Evolutionary conservation across 2,888 invertebrate species (phyloP).

Genomic region (Dromius quadrimaculatus): DNA sequence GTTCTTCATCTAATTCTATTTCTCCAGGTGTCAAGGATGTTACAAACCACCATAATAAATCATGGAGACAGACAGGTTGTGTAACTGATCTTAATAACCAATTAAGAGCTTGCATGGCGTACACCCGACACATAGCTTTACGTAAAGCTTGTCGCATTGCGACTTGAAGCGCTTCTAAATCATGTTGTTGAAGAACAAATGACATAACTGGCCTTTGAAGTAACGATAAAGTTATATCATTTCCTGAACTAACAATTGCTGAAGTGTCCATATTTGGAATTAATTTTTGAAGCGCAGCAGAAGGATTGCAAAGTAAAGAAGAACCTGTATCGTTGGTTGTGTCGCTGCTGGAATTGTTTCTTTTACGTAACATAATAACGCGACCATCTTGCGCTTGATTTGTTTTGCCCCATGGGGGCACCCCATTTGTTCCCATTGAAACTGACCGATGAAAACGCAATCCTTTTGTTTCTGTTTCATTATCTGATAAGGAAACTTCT

Average conservation of each 20-base stretch:
- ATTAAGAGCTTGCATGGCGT: conserved; percentile 93
- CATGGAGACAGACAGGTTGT: conserved; percentile 91
- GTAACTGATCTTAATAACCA: conserved; percentile 95
- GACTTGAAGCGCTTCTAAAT: conserved; percentile 83
- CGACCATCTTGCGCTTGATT: conserved; percentile 71
- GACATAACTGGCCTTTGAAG: conserved; percentile 86
- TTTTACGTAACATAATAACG: conserved; percentile 73
- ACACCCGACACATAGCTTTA: conserved; percentile 83
- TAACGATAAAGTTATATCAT: conserved; percentile 71
- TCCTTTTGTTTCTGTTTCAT: conserved; percentile 69
- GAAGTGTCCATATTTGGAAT: conserved; percentile 76
- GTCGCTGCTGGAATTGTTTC: conserved; percentile 81
- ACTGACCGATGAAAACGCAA: conserved; percentile 86
- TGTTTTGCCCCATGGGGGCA: conserved; percentile 72
- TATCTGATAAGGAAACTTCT: conserved; percentile 70
- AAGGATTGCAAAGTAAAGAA: conserved; percentile 89
- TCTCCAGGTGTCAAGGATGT: conserved; percentile 78
- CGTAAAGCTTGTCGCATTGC: conserved; percentile 91
- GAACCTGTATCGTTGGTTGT: conserved; percentile 76
- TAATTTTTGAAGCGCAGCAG: conserved; percentile 85
- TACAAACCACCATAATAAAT: conserved; percentile 97
- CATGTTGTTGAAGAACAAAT: conserved; percentile 88
- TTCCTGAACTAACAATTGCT: conserved; percentile 65
- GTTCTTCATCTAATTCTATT: conserved; percentile 70
- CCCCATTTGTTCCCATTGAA: conserved; percentile 83